Percentiles rank a stretch among this genome's conserved stretches.
phyloP scores from a whole-genome alignment of 2,797 vertebrate species.

The Crossoptilon crossoptilon region DNA sequence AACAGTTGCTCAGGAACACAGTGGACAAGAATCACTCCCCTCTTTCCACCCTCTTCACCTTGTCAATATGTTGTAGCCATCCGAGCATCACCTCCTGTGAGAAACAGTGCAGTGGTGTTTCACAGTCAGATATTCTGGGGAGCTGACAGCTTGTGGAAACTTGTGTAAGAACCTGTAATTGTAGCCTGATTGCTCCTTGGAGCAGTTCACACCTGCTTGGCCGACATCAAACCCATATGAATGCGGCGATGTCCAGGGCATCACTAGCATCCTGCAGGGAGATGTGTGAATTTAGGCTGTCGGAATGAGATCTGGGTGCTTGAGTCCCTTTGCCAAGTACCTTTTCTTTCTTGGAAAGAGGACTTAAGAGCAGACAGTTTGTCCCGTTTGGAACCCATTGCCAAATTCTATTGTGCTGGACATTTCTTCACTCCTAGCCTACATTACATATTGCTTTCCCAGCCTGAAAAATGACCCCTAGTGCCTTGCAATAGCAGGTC shows the following conservation, averaged over 20 bases:
- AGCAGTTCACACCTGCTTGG: neutral
- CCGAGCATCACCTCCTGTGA: rapidly evolving
- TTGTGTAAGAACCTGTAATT: neutral
- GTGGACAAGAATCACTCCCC: conserved; percentile 33
- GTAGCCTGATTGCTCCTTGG: rapidly evolving
- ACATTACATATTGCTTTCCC: neutral
- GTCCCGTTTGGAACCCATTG: neutral
- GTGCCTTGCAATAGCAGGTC: rapidly evolving
- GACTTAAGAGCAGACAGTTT: neutral
- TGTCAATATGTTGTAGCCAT: neutral
- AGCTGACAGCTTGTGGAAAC: neutral
- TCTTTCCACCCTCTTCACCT: conserved; percentile 13
- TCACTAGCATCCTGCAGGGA: neutral
- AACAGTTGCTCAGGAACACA: conserved; percentile 34
- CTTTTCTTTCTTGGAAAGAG: neutral
- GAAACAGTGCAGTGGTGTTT: rapidly evolving
- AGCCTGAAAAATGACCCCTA: neutral
- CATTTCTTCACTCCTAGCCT: neutral
- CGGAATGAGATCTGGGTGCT: rapidly evolving
- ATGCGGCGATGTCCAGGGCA: rapidly evolving
- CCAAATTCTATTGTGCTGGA: neutral
- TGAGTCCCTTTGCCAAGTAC: neutral
- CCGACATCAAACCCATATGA: rapidly evolving
- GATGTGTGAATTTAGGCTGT: neutral
- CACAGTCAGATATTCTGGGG: neutral